phyloP scores from a whole-genome alignment of 1,140 invertebrate species.

The Elysia chlorotica region DNA sequence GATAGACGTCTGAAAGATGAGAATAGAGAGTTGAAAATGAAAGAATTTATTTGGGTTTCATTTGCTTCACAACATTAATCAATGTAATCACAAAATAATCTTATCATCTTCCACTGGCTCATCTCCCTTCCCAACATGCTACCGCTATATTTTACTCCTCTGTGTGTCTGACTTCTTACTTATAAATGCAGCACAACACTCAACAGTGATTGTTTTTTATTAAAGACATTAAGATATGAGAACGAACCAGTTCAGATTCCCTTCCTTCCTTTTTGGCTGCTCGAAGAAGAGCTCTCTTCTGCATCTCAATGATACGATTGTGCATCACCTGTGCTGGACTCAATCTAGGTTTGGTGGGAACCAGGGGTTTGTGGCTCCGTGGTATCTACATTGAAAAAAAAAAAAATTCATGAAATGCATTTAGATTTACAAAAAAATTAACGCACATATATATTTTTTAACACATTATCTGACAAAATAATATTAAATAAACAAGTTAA shows the following conservation, averaged over 20 bases:
- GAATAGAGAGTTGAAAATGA: too few species aligned
- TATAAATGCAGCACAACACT: too few species aligned
- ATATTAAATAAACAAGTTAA: not conserved
- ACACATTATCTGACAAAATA: not conserved
- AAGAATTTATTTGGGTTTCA: too few species aligned
- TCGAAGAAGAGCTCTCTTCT: slow-evolving; percentile 42
- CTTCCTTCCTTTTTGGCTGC: slow-evolving; percentile 28
- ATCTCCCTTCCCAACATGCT: too few species aligned
- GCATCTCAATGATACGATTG: slow-evolving; percentile 54
- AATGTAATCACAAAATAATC: too few species aligned
- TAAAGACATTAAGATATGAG: too few species aligned
- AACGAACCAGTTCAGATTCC: slow-evolving; percentile 26
- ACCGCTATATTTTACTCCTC: too few species aligned
- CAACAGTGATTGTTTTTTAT: too few species aligned
- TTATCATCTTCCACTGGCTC: too few species aligned
- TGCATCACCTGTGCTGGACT: slow-evolving; percentile 59
- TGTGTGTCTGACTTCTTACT: too few species aligned
- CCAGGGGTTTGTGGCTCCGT: slow-evolving; percentile 17
- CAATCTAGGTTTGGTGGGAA: slow-evolving; percentile 27
- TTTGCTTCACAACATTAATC: too few species aligned
- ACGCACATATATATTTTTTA: not conserved
- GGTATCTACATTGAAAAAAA: not conserved
- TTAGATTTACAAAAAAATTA: not conserved
- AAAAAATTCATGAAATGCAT: not conserved
- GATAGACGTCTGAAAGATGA: too few species aligned